Percentiles rank a stretch among this genome's conserved stretches.
phyloP scores from a whole-genome alignment of 2,797 vertebrate genomes.

The Anniella stebbinsi region DNA sequence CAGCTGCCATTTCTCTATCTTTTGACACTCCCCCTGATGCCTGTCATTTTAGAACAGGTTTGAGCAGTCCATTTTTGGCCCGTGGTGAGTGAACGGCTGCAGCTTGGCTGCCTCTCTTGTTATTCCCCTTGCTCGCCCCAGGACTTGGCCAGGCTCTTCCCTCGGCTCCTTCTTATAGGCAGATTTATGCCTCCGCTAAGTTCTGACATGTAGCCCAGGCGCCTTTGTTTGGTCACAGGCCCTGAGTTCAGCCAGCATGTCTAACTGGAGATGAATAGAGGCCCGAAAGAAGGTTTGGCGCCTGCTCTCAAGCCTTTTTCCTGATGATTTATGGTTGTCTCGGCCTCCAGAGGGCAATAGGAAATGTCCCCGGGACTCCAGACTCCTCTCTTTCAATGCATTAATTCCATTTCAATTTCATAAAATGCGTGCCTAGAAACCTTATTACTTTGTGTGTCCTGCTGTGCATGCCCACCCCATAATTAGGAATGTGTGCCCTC shows the following conservation, averaged over 20 bases:
- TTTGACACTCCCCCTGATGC: not conserved
- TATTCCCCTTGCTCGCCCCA: not conserved
- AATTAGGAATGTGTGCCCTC: not conserved
- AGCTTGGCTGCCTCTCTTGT: not conserved
- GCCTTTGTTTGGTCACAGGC: not conserved
- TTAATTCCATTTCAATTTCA: not conserved
- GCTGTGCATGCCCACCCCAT: not conserved
- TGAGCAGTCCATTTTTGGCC: not conserved
- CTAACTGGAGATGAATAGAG: conserved; percentile 6
- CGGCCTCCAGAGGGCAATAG: not conserved
- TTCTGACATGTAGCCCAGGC: not conserved
- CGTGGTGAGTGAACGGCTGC: not conserved
- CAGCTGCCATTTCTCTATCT: not conserved
- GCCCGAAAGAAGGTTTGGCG: not conserved
- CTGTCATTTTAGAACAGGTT: not conserved
- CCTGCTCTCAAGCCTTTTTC: not conserved
- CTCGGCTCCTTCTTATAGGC: not conserved
- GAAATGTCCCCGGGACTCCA: conserved; percentile 10
- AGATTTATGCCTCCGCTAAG: not conserved
- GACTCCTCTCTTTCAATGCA: not conserved
- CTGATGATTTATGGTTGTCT: conserved; percentile 4
- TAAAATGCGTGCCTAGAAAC: not conserved
- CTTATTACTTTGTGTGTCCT: not conserved
- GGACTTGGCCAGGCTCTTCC: not conserved
- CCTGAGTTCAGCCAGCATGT: not conserved